Evolutionary conservation across 2,888 invertebrate genomes (phyloP), one percentile per base, ranked within the genome.

Genomic region (Mythimna albipuncta): DNA sequence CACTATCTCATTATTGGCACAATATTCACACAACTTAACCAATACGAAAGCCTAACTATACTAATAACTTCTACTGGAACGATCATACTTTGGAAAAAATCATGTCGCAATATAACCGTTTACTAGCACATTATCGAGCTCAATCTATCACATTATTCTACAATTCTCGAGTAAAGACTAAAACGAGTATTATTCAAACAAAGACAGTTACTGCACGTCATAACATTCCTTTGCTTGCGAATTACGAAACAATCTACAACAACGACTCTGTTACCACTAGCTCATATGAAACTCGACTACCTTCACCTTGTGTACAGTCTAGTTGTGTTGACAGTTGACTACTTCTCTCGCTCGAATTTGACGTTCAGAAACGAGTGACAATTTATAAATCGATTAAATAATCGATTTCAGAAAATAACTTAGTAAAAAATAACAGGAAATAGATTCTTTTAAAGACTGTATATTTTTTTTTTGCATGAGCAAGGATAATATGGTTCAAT

Each of bases 1-100:
- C 96, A 96, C 96, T 96, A 96, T 96, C 96, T 96, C 96, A 96
- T 96, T 93, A 95, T 96, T 95, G 94, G 94, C 95, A 96, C 95
- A 94, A 94, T 93, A 95, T 95, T 95, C 93, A 95, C 96, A 93
- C 92, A 94, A 95, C 95, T 93, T 95, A 96, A 94, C 93, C 90
- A 91, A 95, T 93, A 94, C 90, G 92, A 93, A 95, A 91, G 93
- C 93, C 94, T 96, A 96, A 95, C 94, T 96, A 96, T 93, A 93
- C 91, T 95, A 94, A 91, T 90, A 91, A 93, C 89, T 94, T 92
- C 92, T 94, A 92, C 94, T 95, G 95, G 94, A 95, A 95, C 95
- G 91, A 93, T 95, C 96, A 96, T 96, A 93, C 95, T 96, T 95
- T 94, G 92, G 91, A 90, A 90, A 92, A 90, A 93, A 91, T 90